Conservation (phyloP, 2,113 vertebrate genomes). For the Marcusenius ussheri region DNA sequence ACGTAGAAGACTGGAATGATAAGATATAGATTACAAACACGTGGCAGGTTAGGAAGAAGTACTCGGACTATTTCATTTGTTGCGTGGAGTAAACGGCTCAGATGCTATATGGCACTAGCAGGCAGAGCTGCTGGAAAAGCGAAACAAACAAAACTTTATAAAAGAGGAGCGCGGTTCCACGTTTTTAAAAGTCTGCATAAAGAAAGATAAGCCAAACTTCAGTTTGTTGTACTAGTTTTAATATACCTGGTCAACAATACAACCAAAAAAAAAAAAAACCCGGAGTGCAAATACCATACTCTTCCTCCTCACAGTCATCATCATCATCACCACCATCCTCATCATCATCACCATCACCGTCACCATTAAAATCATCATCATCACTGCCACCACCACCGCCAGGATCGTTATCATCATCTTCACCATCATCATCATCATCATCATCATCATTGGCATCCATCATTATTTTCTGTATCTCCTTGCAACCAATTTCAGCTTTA, state of each 20-base stretch:
- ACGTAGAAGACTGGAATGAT: neutral
- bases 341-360: conserved; percentile 16
- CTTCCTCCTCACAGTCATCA: conserved; percentile 57
- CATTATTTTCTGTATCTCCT: conserved; percentile 20
- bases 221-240: neutral
- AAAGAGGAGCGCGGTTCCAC: neutral
- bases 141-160: conserved; percentile 19
- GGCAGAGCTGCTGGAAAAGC: neutral
- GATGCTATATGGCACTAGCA: neutral
- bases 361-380: conserved; percentile 57
- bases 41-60: neutral
- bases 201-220: conserved; percentile 8
- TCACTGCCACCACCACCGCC: conserved; percentile 46
- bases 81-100: neutral
- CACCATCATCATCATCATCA: conserved; percentile 45
- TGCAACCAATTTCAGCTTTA: conserved; percentile 47
- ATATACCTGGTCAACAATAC: neutral
- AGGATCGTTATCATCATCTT: conserved; percentile 41
- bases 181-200: neutral
- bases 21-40: neutral
- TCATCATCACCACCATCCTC: conserved; percentile 29
- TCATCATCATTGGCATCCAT: conserved; percentile 44
- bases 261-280: conserved; percentile 24
- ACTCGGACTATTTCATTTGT: neutral
- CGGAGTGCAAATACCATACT: conserved; percentile 34